Evolutionary conservation across 2,113 vertebrate genomes (phyloP).

Genomic region (Indri indri): DNA sequence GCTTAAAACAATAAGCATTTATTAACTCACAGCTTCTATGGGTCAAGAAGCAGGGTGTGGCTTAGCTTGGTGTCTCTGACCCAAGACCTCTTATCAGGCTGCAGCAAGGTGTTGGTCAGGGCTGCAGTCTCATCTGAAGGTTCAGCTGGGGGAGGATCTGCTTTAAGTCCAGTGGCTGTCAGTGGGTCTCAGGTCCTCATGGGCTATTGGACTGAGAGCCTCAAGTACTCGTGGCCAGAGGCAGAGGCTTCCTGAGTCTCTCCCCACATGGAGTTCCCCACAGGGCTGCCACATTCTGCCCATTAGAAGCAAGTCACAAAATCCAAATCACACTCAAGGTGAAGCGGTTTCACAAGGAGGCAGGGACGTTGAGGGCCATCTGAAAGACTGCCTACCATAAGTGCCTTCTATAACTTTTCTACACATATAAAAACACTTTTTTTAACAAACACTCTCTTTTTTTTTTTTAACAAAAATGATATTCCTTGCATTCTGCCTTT

Average conservation of each 20-base stretch:
- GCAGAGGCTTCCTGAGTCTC: background rate
- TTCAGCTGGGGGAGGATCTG: background rate
- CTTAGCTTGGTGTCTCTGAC: background rate
- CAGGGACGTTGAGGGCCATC: background rate
- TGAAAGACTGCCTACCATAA: background rate
- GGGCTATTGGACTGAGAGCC: no score
- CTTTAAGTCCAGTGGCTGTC: background rate
- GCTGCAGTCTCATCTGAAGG: background rate
- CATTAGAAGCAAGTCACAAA: background rate
- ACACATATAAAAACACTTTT: background rate
- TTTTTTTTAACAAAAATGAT: background rate
- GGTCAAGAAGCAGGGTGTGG: background rate
- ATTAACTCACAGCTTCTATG: background rate
- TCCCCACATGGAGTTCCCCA: background rate
- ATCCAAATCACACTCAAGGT: background rate
- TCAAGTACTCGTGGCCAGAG: background rate
- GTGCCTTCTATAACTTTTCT: background rate
- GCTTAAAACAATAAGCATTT: background rate
- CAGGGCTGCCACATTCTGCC: background rate
- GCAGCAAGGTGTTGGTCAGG: no score
- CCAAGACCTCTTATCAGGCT: background rate
- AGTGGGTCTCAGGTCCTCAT: no score
- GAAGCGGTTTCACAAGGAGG: background rate
- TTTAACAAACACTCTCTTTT: no score
- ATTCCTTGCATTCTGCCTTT: background rate